A percentile compares a stretch with the other conserved stretches of the same genome.
Conservation (phyloP, 2,113 vertebrate genomes). For the Cromileptes altivelis region DNA sequence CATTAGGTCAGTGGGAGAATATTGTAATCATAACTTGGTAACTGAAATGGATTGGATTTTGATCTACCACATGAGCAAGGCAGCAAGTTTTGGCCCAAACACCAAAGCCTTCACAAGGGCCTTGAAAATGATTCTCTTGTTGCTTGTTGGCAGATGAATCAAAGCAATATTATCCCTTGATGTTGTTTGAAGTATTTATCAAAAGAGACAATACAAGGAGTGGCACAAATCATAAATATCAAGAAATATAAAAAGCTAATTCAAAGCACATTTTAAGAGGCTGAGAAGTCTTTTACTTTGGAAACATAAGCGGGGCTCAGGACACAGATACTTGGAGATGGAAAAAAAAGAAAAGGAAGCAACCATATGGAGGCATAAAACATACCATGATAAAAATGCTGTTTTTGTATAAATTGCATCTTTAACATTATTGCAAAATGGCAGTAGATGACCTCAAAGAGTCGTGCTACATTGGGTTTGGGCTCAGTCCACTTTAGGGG, state of each 20-base stretch:
- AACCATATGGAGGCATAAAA: conserved; percentile 77
- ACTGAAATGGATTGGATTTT: conserved; percentile 63
- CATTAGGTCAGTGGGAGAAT: conserved; percentile 53
- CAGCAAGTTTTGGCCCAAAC: conserved; percentile 77
- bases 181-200: conserved; percentile 87
- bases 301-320: conserved; percentile 59
- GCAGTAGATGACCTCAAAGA: conserved; percentile 70
- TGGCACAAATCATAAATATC: conserved; percentile 87
- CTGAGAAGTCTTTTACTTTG: conserved; percentile 60
- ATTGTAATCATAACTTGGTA: conserved; percentile 63
- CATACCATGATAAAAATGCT: conserved; percentile 55
- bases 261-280: conserved; percentile 80
- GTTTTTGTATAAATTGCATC: conserved; percentile 67
- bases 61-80: conserved; percentile 72
- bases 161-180: conserved; percentile 83
- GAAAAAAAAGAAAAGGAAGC: conserved; percentile 54
- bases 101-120: conserved; percentile 80
- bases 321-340: conserved; percentile 62
- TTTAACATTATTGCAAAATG: conserved; percentile 71
- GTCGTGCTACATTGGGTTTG: conserved; percentile 43
- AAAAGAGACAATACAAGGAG: conserved; percentile 86
- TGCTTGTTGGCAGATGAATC: conserved; percentile 83
- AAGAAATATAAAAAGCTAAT: conserved; percentile 84
- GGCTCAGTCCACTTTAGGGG: conserved; percentile 60
- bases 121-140: conserved; percentile 81